A percentile compares a stretch with the other conserved stretches of the same genome.
phyloP scores from a whole-genome alignment of 2,888 invertebrate species.

The Drosophila neoperkinsi region DNA sequence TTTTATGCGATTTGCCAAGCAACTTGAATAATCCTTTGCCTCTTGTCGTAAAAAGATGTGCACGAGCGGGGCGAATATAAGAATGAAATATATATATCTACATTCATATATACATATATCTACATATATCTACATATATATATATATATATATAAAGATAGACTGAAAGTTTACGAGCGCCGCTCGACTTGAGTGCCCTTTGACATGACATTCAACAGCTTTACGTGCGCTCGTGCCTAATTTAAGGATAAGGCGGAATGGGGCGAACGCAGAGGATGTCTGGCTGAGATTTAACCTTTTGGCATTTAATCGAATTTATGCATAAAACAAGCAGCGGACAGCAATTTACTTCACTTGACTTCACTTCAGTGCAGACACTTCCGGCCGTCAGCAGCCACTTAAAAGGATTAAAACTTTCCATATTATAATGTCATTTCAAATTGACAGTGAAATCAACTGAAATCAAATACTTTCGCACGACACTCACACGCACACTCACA shows the following conservation, averaged over 20 bases:
- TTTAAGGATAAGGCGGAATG: constrained; percentile 71
- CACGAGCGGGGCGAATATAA: constrained; percentile 35
- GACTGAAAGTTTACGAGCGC: constrained; percentile 64
- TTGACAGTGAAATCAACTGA: constrained; percentile 78
- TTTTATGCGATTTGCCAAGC: constrained; percentile 75
- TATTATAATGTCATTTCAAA: constrained; percentile 74
- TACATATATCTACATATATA: background rate
- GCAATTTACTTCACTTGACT: constrained; percentile 34
- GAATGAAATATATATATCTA: constrained; percentile 17
- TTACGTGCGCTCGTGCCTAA: constrained; percentile 81
- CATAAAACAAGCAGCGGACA: constrained; percentile 70
- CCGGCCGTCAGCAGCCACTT: constrained; percentile 72
- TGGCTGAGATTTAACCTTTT: constrained; percentile 71
- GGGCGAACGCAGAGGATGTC: constrained; percentile 23
- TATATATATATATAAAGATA: background rate
- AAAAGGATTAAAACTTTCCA: constrained; percentile 78
- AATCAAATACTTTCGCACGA: constrained; percentile 47
- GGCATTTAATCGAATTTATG: constrained; percentile 81
- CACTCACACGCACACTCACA: background rate
- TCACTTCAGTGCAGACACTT: constrained; percentile 32
- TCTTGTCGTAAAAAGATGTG: constrained; percentile 63
- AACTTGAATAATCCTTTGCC: constrained; percentile 74
- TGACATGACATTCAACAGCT: constrained; percentile 78
- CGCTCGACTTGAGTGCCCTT: constrained; percentile 60
- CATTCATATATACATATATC: background rate